Percentiles rank a stretch among this genome's conserved stretches.
Conservation (phyloP, 2,113 vertebrate species). For the Zosterops borbonicus region DNA sequence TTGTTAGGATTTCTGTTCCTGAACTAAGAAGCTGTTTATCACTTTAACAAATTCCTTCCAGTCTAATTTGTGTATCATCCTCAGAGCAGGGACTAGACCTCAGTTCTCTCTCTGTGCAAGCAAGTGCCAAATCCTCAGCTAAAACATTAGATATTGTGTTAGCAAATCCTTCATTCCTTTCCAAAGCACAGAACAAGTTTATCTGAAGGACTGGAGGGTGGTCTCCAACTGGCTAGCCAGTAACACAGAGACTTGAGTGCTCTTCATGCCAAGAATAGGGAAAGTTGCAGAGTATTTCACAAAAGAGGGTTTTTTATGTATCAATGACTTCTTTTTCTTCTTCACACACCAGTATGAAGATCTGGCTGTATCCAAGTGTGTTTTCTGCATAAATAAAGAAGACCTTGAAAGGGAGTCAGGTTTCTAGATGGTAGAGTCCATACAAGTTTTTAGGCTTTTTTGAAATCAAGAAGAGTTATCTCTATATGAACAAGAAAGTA, state of each 20-base stretch:
- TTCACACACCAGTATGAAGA: background rate
- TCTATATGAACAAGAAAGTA: background rate
- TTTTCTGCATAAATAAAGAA: background rate
- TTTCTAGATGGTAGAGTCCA: background rate
- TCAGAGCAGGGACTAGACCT: background rate
- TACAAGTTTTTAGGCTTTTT: background rate
- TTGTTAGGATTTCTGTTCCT: background rate
- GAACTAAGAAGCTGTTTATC: background rate
- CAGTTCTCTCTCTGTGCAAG: background rate
- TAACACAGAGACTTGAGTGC: fast-evolving
- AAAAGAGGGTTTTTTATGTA: background rate
- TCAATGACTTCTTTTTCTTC: background rate
- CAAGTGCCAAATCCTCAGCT: background rate
- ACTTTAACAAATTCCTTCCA: background rate
- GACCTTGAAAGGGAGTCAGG: background rate
- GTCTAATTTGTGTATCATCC: background rate
- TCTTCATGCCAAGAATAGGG: background rate
- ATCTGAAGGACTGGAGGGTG: background rate
- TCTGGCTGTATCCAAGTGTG: background rate
- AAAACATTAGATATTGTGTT: background rate
- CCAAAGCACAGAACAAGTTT: background rate
- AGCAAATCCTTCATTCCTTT: background rate
- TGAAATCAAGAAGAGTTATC: background rate
- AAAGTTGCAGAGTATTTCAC: background rate
- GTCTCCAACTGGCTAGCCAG: fast-evolving